A percentile compares a stretch with the other conserved stretches of the same genome.
Conservation (phyloP, 2,888 invertebrate genomes). For the Julus scandinavius region DNA sequence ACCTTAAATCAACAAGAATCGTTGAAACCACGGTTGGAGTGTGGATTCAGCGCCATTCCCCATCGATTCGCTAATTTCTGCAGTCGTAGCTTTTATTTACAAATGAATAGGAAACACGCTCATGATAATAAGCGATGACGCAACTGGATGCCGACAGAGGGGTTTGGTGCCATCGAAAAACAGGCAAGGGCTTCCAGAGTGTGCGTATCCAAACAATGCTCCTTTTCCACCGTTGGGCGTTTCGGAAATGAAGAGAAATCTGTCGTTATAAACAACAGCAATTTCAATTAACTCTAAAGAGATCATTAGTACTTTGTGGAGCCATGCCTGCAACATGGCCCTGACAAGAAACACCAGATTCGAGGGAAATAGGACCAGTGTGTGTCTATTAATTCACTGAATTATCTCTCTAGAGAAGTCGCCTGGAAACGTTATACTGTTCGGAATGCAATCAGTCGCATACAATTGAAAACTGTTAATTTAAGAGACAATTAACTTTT, state of each 20-base stretch:
- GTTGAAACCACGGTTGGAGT: too few species aligned
- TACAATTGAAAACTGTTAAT: too few species aligned
- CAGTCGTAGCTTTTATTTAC: background rate
- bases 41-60: background rate
- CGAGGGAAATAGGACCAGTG: too few species aligned
- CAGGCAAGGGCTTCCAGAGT: too few species aligned
- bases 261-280: slow-evolving; percentile 1
- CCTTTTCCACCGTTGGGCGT: background rate
- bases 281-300: background rate
- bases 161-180: background rate
- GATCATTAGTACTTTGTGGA: background rate
- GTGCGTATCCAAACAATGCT: background rate
- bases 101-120: background rate
- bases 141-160: background rate
- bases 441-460: too few species aligned
- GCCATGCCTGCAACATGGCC: background rate
- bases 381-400: too few species aligned
- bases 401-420: too few species aligned
- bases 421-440: too few species aligned
- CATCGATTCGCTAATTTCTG: slow-evolving; percentile 10
- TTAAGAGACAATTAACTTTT: too few species aligned
- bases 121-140: background rate
- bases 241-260: slow-evolving; percentile 1
- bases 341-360: background rate
- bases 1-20: too few species aligned